These are phyloP conservation scores for Sepioteuthis lessoniana DNA, from an alignment of 2,888 invertebrate genomes.

Conservation along the genomic window DNA sequence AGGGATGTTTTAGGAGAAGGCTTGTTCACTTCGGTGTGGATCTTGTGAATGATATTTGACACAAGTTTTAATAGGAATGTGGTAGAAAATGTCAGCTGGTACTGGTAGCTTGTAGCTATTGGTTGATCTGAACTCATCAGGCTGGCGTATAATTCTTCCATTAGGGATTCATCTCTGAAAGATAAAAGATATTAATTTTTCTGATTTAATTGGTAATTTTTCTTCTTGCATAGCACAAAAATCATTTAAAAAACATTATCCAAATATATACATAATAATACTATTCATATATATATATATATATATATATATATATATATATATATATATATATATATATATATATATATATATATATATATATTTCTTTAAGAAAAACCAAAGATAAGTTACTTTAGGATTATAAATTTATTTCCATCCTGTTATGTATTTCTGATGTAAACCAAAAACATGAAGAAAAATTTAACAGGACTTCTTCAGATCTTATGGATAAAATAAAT, in stretches of 20 bases:
- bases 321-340: no score
- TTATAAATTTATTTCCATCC: no score
- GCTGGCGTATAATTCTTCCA: not conserved
- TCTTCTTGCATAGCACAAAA: not conserved
- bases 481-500: no score
- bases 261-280: no score
- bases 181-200: not conserved
- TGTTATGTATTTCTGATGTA: no score
- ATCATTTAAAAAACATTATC: not conserved
- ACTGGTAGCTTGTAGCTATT: not conserved
- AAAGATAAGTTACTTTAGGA: no score
- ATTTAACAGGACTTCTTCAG: no score
- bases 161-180: not conserved
- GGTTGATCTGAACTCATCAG: not conserved
- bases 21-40: slow-evolving; percentile 54
- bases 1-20: slow-evolving; percentile 50
- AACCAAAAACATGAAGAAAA: no score
- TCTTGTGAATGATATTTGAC: slow-evolving; percentile 48
- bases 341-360: no score
- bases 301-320: no score
- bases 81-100: not conserved
- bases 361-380: no score
- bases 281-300: no score
- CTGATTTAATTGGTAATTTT: not conserved
- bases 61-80: slow-evolving; percentile 34